phyloP scores from a whole-genome alignment of 1,140 invertebrate species.

The Mamestra configurata region DNA sequence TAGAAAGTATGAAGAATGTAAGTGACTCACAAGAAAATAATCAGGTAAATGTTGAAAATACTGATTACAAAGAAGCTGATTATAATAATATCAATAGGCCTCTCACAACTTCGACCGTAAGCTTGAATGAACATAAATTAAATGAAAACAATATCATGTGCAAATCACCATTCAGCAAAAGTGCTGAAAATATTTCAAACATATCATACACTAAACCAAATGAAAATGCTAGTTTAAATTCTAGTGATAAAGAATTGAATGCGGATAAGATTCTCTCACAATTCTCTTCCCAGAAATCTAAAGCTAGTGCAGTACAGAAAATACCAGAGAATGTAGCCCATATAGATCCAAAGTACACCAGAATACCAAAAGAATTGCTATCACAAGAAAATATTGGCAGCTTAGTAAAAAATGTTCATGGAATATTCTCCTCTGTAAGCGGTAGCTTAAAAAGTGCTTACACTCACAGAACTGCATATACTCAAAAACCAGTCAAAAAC shows the following conservation, averaged over 20 bases:
- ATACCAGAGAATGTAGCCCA: conserved; percentile 66
- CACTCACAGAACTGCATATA: conserved; percentile 63
- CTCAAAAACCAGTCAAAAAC: conserved; percentile 68
- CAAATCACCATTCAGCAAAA: conserved; percentile 71
- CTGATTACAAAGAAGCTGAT: neutral
- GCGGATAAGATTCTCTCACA: conserved; percentile 77
- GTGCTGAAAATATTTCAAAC: conserved; percentile 76
- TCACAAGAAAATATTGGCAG: conserved; percentile 78
- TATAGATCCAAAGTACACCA: conserved; percentile 65
- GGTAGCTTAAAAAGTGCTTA: conserved; percentile 83
- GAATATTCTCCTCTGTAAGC: conserved; percentile 81
- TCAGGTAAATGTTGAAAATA: neutral
- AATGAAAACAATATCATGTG: conserved; percentile 57
- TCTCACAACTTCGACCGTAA: conserved; percentile 71
- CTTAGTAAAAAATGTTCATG: conserved; percentile 83
- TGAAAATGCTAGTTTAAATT: conserved; percentile 50
- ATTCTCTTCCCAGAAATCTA: conserved; percentile 75
- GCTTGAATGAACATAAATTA: conserved; percentile 69
- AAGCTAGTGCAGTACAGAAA: conserved; percentile 74
- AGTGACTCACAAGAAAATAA: conserved; percentile 1
- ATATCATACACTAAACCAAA: conserved; percentile 46
- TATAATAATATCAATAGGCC: conserved; percentile 26
- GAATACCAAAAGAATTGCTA: conserved; percentile 78
- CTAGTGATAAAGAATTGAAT: conserved; percentile 71
- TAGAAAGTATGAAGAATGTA: conserved; percentile 24